Conservation (phyloP, 2,113 vertebrate genomes). For the Hypomesus transpacificus region DNA sequence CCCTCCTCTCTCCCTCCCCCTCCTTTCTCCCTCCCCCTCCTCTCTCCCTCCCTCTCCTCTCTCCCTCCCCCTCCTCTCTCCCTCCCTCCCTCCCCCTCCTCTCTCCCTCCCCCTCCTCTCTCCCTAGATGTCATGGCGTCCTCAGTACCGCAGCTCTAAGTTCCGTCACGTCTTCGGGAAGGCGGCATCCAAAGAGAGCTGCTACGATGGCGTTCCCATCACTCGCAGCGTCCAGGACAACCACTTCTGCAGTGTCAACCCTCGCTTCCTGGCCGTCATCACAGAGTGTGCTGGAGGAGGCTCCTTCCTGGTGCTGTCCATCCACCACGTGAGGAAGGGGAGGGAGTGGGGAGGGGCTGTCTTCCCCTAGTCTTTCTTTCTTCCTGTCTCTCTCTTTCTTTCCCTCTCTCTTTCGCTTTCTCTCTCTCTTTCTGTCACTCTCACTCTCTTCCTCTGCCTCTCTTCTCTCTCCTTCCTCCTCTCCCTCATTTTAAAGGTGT, state of each 20-base stretch:
- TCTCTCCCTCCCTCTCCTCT: not conserved
- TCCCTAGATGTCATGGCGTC: conserved; percentile 91
- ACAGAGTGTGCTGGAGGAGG: conserved; percentile 89
- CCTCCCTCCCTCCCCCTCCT: not conserved
- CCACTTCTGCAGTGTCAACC: conserved; percentile 91
- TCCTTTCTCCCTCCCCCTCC: not conserved
- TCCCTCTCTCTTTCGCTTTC: not conserved
- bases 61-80: not conserved
- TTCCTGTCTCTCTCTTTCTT: conserved; percentile 11
- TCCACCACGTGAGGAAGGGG: conserved; percentile 80
- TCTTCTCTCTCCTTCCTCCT: conserved; percentile 13
- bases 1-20: not conserved
- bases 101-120: not conserved
- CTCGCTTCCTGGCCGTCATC: conserved; percentile 89
- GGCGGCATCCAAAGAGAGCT: conserved; percentile 83
- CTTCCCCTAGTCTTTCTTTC: not conserved
- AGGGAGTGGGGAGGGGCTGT: not conserved
- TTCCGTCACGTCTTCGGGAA: conserved; percentile 94
- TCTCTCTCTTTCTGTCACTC: not conserved
- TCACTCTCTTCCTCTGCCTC: not conserved
- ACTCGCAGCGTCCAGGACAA: conserved; percentile 93
- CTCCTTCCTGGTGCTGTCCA: conserved; percentile 86
- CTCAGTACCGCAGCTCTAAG: conserved; percentile 89
- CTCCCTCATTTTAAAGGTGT: conserved; percentile 18
- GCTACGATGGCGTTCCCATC: conserved; percentile 89